Evolutionary conservation across 2,888 invertebrate species (phyloP).

Genomic region (Apamea epomidion): DNA sequence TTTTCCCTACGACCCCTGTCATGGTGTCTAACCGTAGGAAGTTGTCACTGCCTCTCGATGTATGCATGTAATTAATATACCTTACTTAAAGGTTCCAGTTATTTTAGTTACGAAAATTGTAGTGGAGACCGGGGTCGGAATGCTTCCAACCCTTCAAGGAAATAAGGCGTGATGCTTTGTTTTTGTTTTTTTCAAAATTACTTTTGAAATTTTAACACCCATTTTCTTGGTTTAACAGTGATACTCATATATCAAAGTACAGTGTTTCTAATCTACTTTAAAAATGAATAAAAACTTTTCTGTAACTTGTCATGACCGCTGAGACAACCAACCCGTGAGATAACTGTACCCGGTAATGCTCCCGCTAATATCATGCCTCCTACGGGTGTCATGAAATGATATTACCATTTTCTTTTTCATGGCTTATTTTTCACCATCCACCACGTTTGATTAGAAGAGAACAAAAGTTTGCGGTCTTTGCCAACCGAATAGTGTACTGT

Average conservation of each 20-base stretch:
- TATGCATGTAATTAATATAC: neutral
- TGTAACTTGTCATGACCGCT: neutral
- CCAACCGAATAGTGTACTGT: conserved; percentile 11
- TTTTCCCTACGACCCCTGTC: conserved; percentile 24
- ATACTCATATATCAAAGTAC: neutral
- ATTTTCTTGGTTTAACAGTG: neutral
- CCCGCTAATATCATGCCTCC: neutral
- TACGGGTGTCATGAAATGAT: neutral
- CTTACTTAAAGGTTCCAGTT: neutral
- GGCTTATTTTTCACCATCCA: neutral
- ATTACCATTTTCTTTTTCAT: neutral
- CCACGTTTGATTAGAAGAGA: conserved; percentile 22
- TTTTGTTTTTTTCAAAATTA: too few relatives aligned
- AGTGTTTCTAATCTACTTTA: neutral
- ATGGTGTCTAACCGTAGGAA: conserved; percentile 9
- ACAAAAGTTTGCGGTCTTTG: conserved; percentile 28
- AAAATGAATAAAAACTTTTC: neutral
- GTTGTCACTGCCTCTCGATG: conserved; percentile 2
- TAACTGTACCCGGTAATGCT: neutral
- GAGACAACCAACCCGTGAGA: neutral
- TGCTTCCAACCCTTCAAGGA: too few relatives aligned
- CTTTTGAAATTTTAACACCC: neutral
- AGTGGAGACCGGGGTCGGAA: neutral
- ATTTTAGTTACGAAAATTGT: neutral
- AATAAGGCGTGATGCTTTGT: too few relatives aligned